These are phyloP conservation scores for Acanthurus leucopareius DNA, from an alignment of 2,797 vertebrate species.

Conservation along the genomic window DNA sequence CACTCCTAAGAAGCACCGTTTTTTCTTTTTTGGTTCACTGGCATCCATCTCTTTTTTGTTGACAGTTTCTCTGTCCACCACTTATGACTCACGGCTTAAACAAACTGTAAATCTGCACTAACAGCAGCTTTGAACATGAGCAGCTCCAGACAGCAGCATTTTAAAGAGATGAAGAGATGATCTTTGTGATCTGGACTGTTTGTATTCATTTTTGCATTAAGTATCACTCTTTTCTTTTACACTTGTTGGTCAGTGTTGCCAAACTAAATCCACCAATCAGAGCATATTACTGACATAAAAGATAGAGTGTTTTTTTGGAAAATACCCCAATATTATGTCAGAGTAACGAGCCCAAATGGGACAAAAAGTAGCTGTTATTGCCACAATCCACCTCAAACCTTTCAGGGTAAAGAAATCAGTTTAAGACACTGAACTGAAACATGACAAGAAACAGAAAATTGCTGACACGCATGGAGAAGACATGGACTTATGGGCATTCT, in stretches of 20 bases:
- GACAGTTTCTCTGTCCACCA: constrained; percentile 12
- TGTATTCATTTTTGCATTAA: not conserved
- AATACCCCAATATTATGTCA: not conserved
- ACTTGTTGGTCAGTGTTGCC: not conserved
- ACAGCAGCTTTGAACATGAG: constrained; percentile 10
- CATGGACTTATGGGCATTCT: constrained; percentile 33
- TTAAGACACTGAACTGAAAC: constrained; percentile 31
- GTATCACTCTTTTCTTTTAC: not conserved
- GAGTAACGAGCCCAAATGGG: not conserved
- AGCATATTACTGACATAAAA: not conserved
- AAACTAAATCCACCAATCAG: not conserved
- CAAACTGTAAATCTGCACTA: constrained; percentile 18
- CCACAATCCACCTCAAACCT: not conserved
- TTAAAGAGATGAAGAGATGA: not conserved
- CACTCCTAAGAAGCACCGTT: not conserved
- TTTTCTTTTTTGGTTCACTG: constrained; percentile 8
- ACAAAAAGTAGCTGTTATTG: constrained; percentile 37
- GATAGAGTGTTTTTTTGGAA: not conserved
- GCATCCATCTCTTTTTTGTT: not conserved
- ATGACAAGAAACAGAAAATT: constrained; percentile 33
- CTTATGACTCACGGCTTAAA: not conserved
- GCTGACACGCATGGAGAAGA: constrained; percentile 37
- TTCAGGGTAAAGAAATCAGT: constrained; percentile 10
- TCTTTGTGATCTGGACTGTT: not conserved
- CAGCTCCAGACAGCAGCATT: constrained; percentile 5